phyloP scores from a whole-genome alignment of 1,140 invertebrate genomes.

The Galleria mellonella region DNA sequence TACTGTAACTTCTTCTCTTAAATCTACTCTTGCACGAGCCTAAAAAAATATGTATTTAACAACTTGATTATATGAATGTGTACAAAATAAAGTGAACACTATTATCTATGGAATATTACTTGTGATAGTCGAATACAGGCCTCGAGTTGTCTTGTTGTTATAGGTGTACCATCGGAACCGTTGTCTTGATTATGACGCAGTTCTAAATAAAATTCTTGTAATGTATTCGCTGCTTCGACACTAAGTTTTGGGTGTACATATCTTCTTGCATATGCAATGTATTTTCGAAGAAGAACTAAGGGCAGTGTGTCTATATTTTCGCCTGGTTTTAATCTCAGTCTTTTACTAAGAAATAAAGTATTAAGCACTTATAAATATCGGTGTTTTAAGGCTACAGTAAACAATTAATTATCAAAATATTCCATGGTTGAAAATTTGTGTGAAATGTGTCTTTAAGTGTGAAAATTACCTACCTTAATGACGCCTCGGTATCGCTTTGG shows the following conservation, averaged over 20 bases:
- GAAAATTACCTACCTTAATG: conserved; percentile 36
- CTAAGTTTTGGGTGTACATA: conserved; percentile 90
- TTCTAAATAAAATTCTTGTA: conserved; percentile 90
- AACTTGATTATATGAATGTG: too few species aligned
- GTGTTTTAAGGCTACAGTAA: too few species aligned
- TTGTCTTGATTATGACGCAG: conserved; percentile 81
- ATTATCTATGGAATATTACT: conserved; percentile 71
- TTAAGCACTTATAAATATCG: too few species aligned
- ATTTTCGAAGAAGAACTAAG: conserved; percentile 86
- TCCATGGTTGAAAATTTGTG: too few species aligned
- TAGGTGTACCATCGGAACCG: conserved; percentile 74
- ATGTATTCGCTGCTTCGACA: conserved; percentile 78
- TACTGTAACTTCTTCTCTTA: conserved; percentile 85
- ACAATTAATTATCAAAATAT: too few species aligned
- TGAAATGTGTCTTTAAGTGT: too few species aligned
- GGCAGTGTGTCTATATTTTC: conserved; percentile 84
- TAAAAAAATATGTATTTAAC: conserved; percentile 35
- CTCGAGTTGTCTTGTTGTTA: conserved; percentile 90
- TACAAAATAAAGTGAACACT: too few species aligned
- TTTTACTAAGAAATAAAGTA: conserved; percentile 76
- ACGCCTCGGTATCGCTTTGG: conserved; percentile 30
- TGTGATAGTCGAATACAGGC: conserved; percentile 91
- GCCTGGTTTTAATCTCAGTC: conserved; percentile 76
- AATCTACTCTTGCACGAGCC: conserved; percentile 90
- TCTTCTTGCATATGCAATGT: conserved; percentile 92